Conservation (phyloP, 2,113 vertebrate species). For the Ophiodon elongatus region DNA sequence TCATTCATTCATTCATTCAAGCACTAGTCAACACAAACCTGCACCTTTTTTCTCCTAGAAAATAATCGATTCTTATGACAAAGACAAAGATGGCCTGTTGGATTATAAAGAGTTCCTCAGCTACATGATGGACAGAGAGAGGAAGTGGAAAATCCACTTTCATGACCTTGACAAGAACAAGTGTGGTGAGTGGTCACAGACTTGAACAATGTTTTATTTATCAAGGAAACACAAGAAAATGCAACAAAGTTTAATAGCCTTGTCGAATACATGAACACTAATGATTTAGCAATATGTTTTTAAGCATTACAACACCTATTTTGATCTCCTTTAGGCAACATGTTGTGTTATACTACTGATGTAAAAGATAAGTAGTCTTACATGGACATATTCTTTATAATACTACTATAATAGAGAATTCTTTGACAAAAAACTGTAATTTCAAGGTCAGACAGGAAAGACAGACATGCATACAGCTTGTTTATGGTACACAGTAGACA, state of each 20-base stretch:
- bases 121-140: conserved; percentile 84
- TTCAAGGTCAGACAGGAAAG: conserved; percentile 34
- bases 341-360: neutral
- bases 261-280: neutral
- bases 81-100: conserved; percentile 77
- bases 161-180: conserved; percentile 83
- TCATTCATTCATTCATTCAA: neutral
- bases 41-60: conserved; percentile 50
- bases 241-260: neutral
- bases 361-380: neutral
- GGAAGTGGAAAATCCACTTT: conserved; percentile 84
- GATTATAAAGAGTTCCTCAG: conserved; percentile 83
- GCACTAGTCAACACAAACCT: neutral
- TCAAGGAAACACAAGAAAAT: neutral
- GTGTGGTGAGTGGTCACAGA: conserved; percentile 73
- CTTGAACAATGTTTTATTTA: neutral
- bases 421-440: neutral
- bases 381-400: neutral
- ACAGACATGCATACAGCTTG: neutral
- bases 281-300: neutral
- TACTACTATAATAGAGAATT: neutral
- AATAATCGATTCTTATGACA: conserved; percentile 78
- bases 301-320: neutral
- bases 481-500: conserved; percentile 46
- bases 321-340: neutral